A percentile compares a stretch with the other conserved stretches of the same genome.
These are phyloP conservation scores for Iguana delicatissima DNA, from an alignment of 2,797 vertebrate species.

Conservation along the genomic window DNA sequence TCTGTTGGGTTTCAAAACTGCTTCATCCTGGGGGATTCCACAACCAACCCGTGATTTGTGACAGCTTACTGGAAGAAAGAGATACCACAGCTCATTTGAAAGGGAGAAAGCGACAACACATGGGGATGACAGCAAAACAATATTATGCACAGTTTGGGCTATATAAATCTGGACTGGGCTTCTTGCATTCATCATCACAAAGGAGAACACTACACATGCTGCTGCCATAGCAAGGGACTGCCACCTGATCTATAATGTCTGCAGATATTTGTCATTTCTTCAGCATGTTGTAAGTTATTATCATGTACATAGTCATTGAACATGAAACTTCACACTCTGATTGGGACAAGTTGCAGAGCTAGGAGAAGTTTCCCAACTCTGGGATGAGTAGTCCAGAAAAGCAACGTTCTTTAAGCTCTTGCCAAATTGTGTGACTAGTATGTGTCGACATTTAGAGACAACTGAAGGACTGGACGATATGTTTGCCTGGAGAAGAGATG, in stretches of 20 bases:
- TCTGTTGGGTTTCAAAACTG: not conserved
- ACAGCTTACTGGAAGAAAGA: conserved; percentile 6
- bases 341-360: not conserved
- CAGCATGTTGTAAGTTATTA: not conserved
- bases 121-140: not conserved
- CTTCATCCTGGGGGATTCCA: not conserved
- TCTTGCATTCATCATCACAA: too few relatives aligned
- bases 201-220: conserved; percentile 32
- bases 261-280: not conserved
- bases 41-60: not conserved
- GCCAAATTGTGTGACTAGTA: not conserved
- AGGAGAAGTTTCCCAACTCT: too few relatives aligned
- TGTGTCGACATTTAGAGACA: not conserved
- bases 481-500: not conserved
- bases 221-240: not conserved
- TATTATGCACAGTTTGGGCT: not conserved
- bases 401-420: too few relatives aligned
- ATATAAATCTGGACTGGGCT: not conserved
- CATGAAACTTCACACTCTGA: not conserved
- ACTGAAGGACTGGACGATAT: not conserved
- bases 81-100: not conserved
- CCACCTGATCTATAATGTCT: not conserved
- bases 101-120: not conserved
- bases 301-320: too few relatives aligned
- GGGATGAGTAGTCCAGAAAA: too few relatives aligned